These are phyloP conservation scores for Propithecus perrieri DNA, from an alignment of 2,797 vertebrate genomes.

Conservation along the genomic window DNA sequence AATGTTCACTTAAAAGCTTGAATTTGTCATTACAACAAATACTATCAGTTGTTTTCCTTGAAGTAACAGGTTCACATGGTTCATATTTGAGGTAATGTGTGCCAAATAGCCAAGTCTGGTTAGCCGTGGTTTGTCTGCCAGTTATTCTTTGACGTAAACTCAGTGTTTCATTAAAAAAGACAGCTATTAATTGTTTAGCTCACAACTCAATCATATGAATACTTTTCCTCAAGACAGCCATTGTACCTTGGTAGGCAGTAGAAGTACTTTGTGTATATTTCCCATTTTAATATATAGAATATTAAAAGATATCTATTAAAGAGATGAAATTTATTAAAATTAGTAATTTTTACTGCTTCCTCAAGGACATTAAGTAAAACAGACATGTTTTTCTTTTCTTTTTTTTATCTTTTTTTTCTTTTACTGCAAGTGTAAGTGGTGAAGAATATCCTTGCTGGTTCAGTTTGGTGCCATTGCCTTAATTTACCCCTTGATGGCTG, in stretches of 20 bases:
- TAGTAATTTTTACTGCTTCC: not conserved
- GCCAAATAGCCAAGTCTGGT: not conserved
- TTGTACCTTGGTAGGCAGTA: not conserved
- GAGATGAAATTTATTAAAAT: constrained; percentile 4
- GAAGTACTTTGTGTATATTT: not conserved
- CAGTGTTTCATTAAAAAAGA: not conserved
- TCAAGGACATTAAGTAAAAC: not conserved
- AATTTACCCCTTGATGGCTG: not conserved
- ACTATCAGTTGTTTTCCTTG: not conserved
- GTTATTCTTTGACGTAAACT: constrained; percentile 25
- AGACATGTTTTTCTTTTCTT: not conserved
- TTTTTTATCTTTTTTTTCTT: not conserved
- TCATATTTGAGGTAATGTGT: constrained; percentile 19
- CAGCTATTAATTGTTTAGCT: not conserved
- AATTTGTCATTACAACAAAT: not conserved
- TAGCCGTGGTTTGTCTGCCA: not conserved
- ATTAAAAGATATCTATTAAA: not conserved
- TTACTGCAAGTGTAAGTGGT: not conserved
- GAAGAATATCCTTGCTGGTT: not conserved
- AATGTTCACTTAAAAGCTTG: not conserved
- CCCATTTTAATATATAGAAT: not conserved
- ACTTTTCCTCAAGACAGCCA: not conserved
- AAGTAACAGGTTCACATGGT: not conserved
- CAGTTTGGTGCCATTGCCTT: not conserved
- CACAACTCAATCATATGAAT: not conserved